phyloP scores from a whole-genome alignment of 2,797 vertebrate genomes.

The Erpetoichthys calabaricus region DNA sequence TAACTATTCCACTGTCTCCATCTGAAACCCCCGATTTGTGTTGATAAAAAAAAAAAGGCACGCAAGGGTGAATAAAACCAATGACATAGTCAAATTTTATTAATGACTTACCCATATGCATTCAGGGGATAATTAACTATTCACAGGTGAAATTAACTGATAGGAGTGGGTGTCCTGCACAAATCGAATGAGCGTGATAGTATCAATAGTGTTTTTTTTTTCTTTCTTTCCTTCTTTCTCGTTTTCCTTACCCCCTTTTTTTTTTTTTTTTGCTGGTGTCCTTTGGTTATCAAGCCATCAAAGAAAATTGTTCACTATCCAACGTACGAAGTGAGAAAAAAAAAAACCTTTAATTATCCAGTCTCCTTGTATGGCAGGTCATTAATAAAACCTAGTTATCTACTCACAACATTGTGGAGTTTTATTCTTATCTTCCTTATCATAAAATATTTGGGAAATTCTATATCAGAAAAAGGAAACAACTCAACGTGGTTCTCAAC shows the following conservation, averaged over 20 bases:
- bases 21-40: slow-evolving; percentile 30
- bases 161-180: slow-evolving; percentile 62
- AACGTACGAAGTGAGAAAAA: slow-evolving; percentile 45
- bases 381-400: slow-evolving; percentile 99
- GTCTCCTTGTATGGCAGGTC: slow-evolving; percentile 82
- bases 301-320: slow-evolving; percentile 88
- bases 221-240: slow-evolving; percentile 28
- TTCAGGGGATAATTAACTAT: slow-evolving; percentile 83
- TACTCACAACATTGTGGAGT: slow-evolving; percentile 55
- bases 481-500: slow-evolving; percentile 64
- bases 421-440: slow-evolving; percentile 67
- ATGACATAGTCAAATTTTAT: slow-evolving; percentile 82
- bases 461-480: slow-evolving; percentile 48
- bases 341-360: slow-evolving; percentile 88
- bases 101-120: slow-evolving; percentile 85
- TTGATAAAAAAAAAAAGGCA: slow-evolving; percentile 39
- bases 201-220: slow-evolving; percentile 67
- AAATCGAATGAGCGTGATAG: slow-evolving; percentile 85
- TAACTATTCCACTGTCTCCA: slow-evolving; percentile 16
- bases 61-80: slow-evolving; percentile 46
- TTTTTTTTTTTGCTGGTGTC: slow-evolving; percentile 53
- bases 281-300: slow-evolving; percentile 90
- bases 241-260: slow-evolving; percentile 54
- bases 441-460: slow-evolving; percentile 83
- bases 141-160: slow-evolving; percentile 96